phyloP scores from a whole-genome alignment of 2,797 vertebrate genomes.

The Tangara arthus region DNA sequence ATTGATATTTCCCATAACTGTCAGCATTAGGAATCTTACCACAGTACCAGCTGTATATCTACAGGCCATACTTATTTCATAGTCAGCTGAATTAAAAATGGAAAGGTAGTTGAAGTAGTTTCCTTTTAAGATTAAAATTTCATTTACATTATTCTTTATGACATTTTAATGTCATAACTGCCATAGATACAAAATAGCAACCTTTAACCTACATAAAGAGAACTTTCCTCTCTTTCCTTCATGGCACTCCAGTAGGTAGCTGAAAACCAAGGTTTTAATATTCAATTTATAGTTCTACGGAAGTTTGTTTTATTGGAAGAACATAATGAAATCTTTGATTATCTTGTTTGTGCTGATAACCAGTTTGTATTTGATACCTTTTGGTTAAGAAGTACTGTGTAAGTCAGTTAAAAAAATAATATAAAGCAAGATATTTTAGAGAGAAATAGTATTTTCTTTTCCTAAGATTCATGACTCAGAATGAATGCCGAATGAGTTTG shows the following conservation, averaged over 20 bases:
- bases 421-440: background rate
- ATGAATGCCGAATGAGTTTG: background rate
- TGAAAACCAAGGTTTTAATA: background rate
- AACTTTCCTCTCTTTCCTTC: background rate
- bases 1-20: constrained; percentile 25
- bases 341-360: background rate
- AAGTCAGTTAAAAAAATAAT: background rate
- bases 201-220: background rate
- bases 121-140: background rate
- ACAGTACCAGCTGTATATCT: background rate
- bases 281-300: background rate
- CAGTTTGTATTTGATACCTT: background rate
- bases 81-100: background rate
- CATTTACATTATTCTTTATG: background rate
- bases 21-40: constrained; percentile 1
- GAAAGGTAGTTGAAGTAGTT: background rate
- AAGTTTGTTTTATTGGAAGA: background rate
- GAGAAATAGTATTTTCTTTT: constrained; percentile 16
- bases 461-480: background rate
- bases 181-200: background rate
- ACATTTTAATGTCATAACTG: background rate
- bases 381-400: background rate
- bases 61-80: constrained; percentile 2
- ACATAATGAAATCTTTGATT: background rate
- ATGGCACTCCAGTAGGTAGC: background rate